Evolutionary conservation across 2,113 vertebrate species (phyloP).

Genomic region (Grantiella picta): DNA sequence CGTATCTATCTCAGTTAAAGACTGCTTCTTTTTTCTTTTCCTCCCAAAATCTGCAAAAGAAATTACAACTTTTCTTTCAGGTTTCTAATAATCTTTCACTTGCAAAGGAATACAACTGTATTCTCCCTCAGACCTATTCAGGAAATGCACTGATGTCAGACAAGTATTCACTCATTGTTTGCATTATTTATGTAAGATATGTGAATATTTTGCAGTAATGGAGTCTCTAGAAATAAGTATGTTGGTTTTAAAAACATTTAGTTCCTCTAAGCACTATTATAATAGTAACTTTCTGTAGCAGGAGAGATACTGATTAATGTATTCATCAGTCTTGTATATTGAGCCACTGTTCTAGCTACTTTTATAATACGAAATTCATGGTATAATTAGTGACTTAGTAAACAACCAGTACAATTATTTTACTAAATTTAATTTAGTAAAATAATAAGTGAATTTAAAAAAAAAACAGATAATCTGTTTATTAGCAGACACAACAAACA

Average conservation of each 20-base stretch:
- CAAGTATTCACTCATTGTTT: not conserved
- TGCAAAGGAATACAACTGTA: not conserved
- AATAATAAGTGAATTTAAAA: not conserved
- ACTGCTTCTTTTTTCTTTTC: not conserved
- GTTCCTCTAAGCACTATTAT: not conserved
- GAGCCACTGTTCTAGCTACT: not conserved
- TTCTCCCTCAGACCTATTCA: not conserved
- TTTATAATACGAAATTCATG: not conserved
- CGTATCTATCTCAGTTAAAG: not conserved
- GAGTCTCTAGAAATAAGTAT: not conserved
- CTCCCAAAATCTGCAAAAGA: not conserved
- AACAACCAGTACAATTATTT: not conserved
- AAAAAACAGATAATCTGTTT: not conserved
- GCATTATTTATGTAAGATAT: not conserved
- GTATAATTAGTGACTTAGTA: not conserved
- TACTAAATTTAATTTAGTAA: not conserved
- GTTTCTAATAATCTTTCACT: not conserved
- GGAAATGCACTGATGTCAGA: not conserved
- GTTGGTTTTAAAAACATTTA: not conserved
- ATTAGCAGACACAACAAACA: not conserved
- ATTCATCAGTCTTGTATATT: rapidly evolving
- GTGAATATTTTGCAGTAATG: not conserved
- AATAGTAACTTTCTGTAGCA: not conserved
- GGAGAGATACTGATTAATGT: not conserved
- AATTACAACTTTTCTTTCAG: not conserved